A percentile compares a stretch with the other conserved stretches of the same genome.
Evolutionary conservation across 2,797 vertebrate species (phyloP).

Genomic region (Macropodus opercularis): DNA sequence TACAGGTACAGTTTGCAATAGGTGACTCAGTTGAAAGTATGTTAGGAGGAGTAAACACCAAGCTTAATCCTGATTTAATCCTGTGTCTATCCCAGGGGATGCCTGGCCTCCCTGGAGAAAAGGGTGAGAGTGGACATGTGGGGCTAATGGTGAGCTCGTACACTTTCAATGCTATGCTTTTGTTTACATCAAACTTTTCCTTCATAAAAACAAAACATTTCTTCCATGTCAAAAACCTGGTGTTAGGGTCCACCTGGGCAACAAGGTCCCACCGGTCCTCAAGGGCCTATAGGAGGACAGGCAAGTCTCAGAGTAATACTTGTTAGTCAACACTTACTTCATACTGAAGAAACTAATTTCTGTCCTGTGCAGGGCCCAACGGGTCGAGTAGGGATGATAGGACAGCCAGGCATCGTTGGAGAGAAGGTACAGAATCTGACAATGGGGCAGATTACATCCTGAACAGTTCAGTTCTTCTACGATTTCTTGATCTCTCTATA

Average conservation of each 20-base stretch:
- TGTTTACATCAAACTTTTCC: not conserved
- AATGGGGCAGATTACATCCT: not conserved
- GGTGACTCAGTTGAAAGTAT: not conserved
- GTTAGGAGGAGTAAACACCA: not conserved
- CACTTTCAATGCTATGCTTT: not conserved
- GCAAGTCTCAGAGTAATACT: slow-evolving; percentile 43
- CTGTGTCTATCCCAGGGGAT: slow-evolving; percentile 84
- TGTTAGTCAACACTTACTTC: not conserved
- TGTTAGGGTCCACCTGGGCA: slow-evolving; percentile 95
- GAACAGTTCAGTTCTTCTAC: not conserved
- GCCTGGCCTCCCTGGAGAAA: slow-evolving; percentile 94
- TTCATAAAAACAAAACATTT: not conserved
- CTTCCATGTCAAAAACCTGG: not conserved
- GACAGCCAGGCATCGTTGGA: slow-evolving; percentile 90
- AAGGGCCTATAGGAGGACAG: slow-evolving; percentile 86
- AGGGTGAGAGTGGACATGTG: slow-evolving; percentile 95
- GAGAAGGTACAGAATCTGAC: slow-evolving; percentile 87
- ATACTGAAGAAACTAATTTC: not conserved
- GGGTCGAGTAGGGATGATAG: slow-evolving; percentile 86
- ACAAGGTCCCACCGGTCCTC: slow-evolving; percentile 86
- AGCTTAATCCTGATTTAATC: slow-evolving; percentile 9
- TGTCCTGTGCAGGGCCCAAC: slow-evolving; percentile 70
- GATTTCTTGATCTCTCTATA: not conserved
- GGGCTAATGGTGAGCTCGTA: slow-evolving; percentile 89
- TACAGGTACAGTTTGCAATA: slow-evolving; percentile 85